Percentiles rank a stretch among this genome's conserved stretches.
Evolutionary conservation across 2,888 invertebrate species (phyloP).

Genomic region (Erannis defoliaria): DNA sequence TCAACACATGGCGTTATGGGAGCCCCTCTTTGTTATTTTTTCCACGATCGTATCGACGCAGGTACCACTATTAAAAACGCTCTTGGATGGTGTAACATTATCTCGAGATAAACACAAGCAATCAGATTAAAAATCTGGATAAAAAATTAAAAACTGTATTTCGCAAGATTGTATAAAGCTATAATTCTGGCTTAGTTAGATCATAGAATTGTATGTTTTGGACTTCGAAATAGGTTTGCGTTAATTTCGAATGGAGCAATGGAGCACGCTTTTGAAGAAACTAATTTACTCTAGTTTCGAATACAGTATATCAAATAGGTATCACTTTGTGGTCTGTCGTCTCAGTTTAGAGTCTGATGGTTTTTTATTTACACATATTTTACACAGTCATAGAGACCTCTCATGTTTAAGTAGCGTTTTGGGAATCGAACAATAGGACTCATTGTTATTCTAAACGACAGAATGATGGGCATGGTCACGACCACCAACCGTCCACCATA

Average conservation of each 20-base stretch:
- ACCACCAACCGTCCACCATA: constrained; percentile 43
- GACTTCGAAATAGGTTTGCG: no score
- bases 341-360: neutral
- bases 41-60: constrained; percentile 55
- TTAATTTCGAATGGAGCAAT: no score
- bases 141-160: neutral
- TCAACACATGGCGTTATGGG: constrained; percentile 67
- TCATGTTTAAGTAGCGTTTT: constrained; percentile 47
- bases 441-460: constrained; percentile 54
- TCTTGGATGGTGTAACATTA: constrained; percentile 31
- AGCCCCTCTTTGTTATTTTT: constrained; percentile 62
- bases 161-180: neutral
- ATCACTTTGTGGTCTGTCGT: neutral
- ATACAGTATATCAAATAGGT: no score
- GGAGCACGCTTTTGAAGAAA: no score
- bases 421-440: constrained; percentile 53
- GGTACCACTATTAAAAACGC: constrained; percentile 38
- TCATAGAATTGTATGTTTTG: no score
- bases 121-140: neutral
- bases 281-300: no score
- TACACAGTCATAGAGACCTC: constrained; percentile 8
- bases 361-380: neutral
- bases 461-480: constrained; percentile 43
- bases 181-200: no score
- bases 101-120: constrained; percentile 22